Evolutionary conservation across 1,140 invertebrate genomes (phyloP), one percentile per base, ranked within the genome.

Genomic region (Danaus plexippus): DNA sequence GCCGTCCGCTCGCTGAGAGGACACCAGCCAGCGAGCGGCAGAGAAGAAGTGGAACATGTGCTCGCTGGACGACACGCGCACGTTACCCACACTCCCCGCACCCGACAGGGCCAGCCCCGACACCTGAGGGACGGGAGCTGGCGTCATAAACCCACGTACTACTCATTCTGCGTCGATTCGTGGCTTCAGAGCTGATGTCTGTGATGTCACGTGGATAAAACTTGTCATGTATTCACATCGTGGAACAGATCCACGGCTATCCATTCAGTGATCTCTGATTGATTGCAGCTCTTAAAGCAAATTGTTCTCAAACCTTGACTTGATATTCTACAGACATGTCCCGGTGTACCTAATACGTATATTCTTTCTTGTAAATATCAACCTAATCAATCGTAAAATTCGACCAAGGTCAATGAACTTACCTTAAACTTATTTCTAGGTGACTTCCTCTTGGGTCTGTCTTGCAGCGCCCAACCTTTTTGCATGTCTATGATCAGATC

Each of bases 1-100:
- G 67, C 95, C 96, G 40, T 90, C 85, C 45, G 85, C 68, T 75
- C 97, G 92, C 87, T 99, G 98, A 88, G 96, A 91, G 13, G 88
- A 87, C 4, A 97, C 91, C 74, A 99, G 94, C 97, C 97, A 99
- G 69, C 95, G 91, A 11, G 97, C 96, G 2, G 97, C 94, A 76
- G 95, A 93, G 71, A 94, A 95, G 88, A 99, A 99, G 79, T 97
- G 94, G 51, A 93, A 90, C 80, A 94, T 90, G 84, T 98, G 96
- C 71, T 95, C 93, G 65, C 91, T 93, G 1, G 92, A 91, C n/a
- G 94, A 91, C 42, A 97, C 77, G 9, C 92, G 95, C 50, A 98
- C 79, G 86, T 97, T 96, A 73, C 95, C 93, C 56, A 95, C 88
- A 60, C 91, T 89, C 2, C 96, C 95, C 58, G 90, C 88, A 45